Evolutionary conservation across 2,113 vertebrate species (phyloP), one percentile per base, ranked within the genome.

Genomic region (Petrocephalus zakoni): DNA sequence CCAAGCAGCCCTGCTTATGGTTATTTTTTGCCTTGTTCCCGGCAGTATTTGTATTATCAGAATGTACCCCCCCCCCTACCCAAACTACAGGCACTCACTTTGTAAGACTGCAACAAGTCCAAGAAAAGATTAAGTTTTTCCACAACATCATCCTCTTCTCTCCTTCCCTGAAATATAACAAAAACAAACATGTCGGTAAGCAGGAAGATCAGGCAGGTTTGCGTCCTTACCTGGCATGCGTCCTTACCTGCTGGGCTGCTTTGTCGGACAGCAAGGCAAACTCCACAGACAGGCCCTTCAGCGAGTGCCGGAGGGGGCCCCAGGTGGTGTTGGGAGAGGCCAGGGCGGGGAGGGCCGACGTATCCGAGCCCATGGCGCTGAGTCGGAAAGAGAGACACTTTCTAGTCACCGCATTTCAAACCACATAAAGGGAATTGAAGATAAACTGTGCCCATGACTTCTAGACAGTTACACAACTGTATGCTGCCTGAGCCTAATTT

Each of bases 91-190:
- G 42, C 88, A 94, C 97, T 97, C 91, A 99, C 98, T 93, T 96
- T 98, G 93, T 99, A 99, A 0, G 98, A 98, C 92, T 99, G 98
- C 87, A 99, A 95, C 93, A 99, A 93, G 93, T 99, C 98, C 94
- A 99, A 90, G 93, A 99, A 99, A 88, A 99, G 94, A 94, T 97
- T 97, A 91, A 99, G 92, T 92, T 98, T 99, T 95, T 99, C 98
- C 94, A 99, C 98, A 88, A 99, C 98, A 86, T 99, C 96, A 84
- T 97, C 97, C 92, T 99, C 97, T 90, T 99, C 98, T 94, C 98
- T 96, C 93, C 95, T 97, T 89, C 97, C 97, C 98, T 88, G 99
- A 90, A 55, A 89, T 29, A 55, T 88, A 86, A 4, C 42, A 61
- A 89, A 85, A 19, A 13, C 17, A 85, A 85, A 83, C 90, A 52